Conservation (phyloP, 1,140 invertebrate genomes). For the Drosophila kikkawai region DNA sequence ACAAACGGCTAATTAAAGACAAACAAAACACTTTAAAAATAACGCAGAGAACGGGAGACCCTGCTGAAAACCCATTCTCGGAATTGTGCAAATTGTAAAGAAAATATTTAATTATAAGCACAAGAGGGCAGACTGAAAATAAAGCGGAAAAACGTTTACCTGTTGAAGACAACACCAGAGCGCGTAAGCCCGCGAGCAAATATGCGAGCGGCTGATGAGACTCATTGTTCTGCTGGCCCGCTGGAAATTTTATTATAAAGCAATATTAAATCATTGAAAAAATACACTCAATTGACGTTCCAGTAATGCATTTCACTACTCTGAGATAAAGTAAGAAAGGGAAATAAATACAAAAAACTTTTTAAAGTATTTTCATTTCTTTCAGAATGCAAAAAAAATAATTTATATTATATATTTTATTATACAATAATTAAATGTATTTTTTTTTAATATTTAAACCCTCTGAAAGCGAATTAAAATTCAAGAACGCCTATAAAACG, state of each 20-base stretch:
- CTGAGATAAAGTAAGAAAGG: background rate
- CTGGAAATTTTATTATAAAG: slow-evolving; percentile 24
- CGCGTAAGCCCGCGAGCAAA: slow-evolving; percentile 12
- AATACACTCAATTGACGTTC: slow-evolving; percentile 4
- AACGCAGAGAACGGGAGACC: slow-evolving; percentile 7
- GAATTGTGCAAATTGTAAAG: slow-evolving; percentile 58
- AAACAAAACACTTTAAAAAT: slow-evolving; percentile 77
- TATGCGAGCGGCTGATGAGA: slow-evolving; percentile 6
- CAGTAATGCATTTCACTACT: background rate
- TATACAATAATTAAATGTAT: too few relatives aligned
- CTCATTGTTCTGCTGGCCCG: slow-evolving; percentile 1
- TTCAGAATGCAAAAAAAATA: too few relatives aligned
- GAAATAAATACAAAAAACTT: background rate
- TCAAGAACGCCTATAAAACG: slow-evolving; percentile 19
- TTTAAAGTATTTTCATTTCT: background rate
- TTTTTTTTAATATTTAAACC: background rate
- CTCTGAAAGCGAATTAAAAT: background rate
- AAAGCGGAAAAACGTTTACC: slow-evolving; percentile 57
- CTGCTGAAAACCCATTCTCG: background rate
- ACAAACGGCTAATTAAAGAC: slow-evolving; percentile 71
- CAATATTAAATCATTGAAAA: slow-evolving; percentile 20
- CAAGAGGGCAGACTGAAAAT: slow-evolving; percentile 27
- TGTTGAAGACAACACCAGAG: slow-evolving; percentile 46
- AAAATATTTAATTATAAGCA: slow-evolving; percentile 77
- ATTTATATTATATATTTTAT: too few relatives aligned